A percentile compares a stretch with the other conserved stretches of the same genome.
Conservation (phyloP, 2,113 vertebrate genomes). For the Amia ocellicauda region DNA sequence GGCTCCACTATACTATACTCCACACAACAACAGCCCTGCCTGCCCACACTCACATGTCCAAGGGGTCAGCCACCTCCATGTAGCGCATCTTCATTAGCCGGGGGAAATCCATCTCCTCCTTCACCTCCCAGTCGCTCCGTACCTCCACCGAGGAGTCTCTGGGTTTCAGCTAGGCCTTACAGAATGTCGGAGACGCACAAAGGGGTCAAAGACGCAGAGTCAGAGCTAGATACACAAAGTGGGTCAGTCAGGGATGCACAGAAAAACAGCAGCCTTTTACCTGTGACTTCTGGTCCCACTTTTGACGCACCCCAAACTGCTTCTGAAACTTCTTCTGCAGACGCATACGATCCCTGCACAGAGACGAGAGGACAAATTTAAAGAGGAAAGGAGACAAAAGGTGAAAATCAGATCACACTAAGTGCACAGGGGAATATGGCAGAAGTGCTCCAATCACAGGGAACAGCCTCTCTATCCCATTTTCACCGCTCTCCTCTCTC, state of each 20-base stretch:
- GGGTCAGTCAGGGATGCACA: neutral
- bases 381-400: neutral
- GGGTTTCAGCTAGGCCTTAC: conserved; percentile 78
- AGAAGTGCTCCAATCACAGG: too few relatives aligned
- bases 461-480: too few relatives aligned
- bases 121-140: conserved; percentile 97
- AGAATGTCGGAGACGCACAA: too few relatives aligned
- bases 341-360: conserved; percentile 86
- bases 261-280: conserved; percentile 53
- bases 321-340: conserved; percentile 98
- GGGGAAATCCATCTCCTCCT: conserved; percentile 98
- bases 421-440: too few relatives aligned
- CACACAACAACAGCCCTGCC: too few relatives aligned
- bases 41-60: conserved; percentile 94
- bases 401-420: too few relatives aligned
- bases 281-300: conserved; percentile 99
- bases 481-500: conserved; percentile 28
- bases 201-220: too few relatives aligned
- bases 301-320: conserved; percentile 97
- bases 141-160: conserved; percentile 96
- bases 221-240: neutral
- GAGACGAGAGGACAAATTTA: conserved; percentile 8
- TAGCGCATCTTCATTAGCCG: conserved; percentile 98
- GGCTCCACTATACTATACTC: too few relatives aligned
- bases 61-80: conserved; percentile 89